Percentiles rank a stretch among this genome's conserved stretches.
phyloP scores from a whole-genome alignment of 2,113 vertebrate genomes.

The Saimiri boliviensis region DNA sequence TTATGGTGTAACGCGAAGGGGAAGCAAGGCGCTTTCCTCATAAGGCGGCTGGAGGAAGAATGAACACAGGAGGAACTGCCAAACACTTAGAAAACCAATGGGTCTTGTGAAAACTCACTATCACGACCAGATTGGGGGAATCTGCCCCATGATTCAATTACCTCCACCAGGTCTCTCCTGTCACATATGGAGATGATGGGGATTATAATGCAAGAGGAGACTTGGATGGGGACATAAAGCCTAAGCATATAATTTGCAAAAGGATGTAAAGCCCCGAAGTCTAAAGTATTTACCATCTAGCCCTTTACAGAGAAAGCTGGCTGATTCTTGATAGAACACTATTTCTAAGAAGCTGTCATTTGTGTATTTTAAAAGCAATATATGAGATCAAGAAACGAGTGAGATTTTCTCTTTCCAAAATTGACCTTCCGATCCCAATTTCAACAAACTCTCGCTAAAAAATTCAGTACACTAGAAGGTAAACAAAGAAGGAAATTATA shows the following conservation, averaged over 20 bases:
- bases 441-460: background rate
- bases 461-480: background rate
- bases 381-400: background rate
- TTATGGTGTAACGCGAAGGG: too few species aligned
- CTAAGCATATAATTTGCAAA: background rate
- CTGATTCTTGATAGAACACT: background rate
- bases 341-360: background rate
- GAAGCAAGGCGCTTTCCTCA: too few species aligned
- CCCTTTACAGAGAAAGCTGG: background rate
- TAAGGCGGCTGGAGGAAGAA: too few species aligned
- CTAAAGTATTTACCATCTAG: background rate
- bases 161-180: too few species aligned
- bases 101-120: too few species aligned
- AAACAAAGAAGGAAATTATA: constrained; percentile 4
- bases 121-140: too few species aligned
- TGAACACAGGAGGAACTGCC: too few species aligned
- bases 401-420: background rate
- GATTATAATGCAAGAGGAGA: too few species aligned
- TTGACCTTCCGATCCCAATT: background rate
- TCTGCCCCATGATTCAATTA: too few species aligned
- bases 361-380: background rate
- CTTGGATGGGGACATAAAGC: too few species aligned
- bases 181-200: too few species aligned
- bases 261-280: background rate
- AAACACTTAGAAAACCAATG: too few species aligned